A percentile compares a stretch with the other conserved stretches of the same genome.
Evolutionary conservation across 2,113 vertebrate genomes (phyloP).

Genomic region (Paedocypris sp.): DNA sequence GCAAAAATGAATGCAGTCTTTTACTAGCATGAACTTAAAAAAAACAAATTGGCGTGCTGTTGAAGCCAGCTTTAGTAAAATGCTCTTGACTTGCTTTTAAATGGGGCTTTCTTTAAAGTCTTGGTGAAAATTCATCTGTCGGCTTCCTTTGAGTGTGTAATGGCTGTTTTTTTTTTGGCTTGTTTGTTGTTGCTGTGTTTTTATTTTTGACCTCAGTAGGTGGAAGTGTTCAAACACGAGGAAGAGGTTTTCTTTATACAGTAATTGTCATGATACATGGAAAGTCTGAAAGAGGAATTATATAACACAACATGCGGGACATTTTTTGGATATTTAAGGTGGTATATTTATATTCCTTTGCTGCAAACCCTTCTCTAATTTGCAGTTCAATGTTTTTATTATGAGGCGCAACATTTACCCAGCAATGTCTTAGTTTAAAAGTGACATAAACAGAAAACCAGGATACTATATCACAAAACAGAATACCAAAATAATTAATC

Average conservation of each 20-base stretch:
- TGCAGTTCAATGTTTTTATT: no score
- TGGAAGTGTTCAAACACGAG: constrained; percentile 6
- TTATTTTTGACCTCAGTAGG: constrained; percentile 22
- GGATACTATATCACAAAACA: no score
- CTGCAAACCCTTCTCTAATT: no score
- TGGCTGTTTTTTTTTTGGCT: constrained; percentile 13
- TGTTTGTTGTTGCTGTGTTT: constrained; percentile 27
- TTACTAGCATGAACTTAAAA: not conserved
- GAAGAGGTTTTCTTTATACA: constrained; percentile 19
- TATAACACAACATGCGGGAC: no score
- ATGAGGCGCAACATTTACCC: no score
- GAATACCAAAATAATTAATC: no score
- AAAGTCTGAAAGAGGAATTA: constrained; percentile 6
- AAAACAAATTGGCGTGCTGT: constrained; percentile 20
- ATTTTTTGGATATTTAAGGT: no score
- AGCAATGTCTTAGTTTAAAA: no score
- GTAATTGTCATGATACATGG: constrained; percentile 39
- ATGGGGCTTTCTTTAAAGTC: constrained; percentile 18
- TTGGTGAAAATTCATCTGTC: constrained; percentile 10
- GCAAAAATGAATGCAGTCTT: constrained; percentile 7
- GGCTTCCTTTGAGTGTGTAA: constrained; percentile 24
- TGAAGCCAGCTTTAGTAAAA: constrained; percentile 17
- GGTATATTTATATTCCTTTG: no score
- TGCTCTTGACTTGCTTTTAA: constrained; percentile 18
- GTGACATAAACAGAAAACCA: no score